Percentiles rank a stretch among this genome's conserved stretches.
Conservation (phyloP, 2,797 vertebrate genomes). For the Staurois parvus region DNA sequence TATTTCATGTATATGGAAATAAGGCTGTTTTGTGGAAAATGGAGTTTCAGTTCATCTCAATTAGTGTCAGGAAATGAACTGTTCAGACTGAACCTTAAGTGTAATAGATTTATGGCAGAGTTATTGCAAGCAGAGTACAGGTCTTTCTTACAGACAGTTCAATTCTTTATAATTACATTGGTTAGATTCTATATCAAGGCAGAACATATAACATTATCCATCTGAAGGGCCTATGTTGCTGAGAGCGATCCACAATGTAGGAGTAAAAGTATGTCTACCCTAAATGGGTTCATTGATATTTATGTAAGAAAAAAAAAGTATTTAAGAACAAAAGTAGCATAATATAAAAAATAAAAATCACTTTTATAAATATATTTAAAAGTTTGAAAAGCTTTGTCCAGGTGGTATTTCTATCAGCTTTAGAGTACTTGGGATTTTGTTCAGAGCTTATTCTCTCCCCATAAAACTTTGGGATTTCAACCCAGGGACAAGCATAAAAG, state of each 20-base stretch:
- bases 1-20: neutral
- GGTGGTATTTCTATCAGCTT: too few relatives aligned
- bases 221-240: neutral
- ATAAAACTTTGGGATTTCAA: too few relatives aligned
- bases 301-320: neutral
- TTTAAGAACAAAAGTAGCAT: neutral
- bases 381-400: too few relatives aligned
- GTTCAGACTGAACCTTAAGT: conserved; percentile 71
- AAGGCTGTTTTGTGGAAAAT: neutral
- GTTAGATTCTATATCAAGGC: neutral
- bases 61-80: conserved; percentile 73
- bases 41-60: conserved; percentile 69
- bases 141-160: neutral
- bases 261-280: neutral
- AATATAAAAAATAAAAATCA: too few relatives aligned
- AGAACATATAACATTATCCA: neutral
- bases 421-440: too few relatives aligned
- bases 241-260: neutral
- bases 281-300: neutral
- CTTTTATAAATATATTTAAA: too few relatives aligned
- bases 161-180: neutral
- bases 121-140: neutral
- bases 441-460: too few relatives aligned
- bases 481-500: too few relatives aligned
- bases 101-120: conserved; percentile 64